Conservation (phyloP, 1,140 invertebrate genomes). For the Parasteatoda tepidariorum region DNA sequence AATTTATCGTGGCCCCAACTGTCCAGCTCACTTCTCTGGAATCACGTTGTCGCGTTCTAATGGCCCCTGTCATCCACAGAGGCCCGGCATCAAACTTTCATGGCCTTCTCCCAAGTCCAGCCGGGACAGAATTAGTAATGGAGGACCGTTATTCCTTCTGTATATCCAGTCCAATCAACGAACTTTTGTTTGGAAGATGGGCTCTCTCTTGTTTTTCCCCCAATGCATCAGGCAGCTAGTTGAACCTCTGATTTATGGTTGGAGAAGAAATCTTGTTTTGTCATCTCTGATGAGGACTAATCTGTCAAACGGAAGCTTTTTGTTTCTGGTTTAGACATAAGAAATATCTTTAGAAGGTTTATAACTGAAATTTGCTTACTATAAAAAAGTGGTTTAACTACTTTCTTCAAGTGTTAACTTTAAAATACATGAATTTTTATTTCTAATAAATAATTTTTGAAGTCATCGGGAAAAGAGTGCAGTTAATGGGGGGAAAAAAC, state of each 20-base stretch:
- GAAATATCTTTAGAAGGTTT: too few relatives aligned
- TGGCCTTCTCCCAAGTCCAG: slow-evolving; percentile 3
- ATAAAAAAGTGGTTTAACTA: too few relatives aligned
- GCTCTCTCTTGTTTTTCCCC: background rate
- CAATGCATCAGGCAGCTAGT: slow-evolving; percentile 10
- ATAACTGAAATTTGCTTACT: too few relatives aligned
- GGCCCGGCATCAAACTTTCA: slow-evolving; percentile 56
- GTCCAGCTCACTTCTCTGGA: slow-evolving; percentile 42
- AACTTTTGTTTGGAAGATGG: slow-evolving; percentile 34
- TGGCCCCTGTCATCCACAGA: slow-evolving; percentile 51
- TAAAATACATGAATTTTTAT: too few relatives aligned
- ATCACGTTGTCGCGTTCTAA: slow-evolving; percentile 51
- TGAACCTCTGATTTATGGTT: slow-evolving; percentile 38
- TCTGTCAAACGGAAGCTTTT: too few relatives aligned
- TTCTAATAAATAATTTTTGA: too few relatives aligned
- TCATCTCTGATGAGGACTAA: slow-evolving; percentile 32
- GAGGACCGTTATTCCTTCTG: background rate
- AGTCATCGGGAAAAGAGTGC: too few relatives aligned
- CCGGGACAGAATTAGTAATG: slow-evolving; percentile 48
- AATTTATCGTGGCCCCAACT: slow-evolving; percentile 37
- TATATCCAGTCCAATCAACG: slow-evolving; percentile 34
- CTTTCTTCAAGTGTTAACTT: too few relatives aligned
- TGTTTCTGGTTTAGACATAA: too few relatives aligned
- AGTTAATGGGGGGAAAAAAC: too few relatives aligned
- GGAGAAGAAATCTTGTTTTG: slow-evolving; percentile 15